Percentiles rank a stretch among this genome's conserved stretches.
Conservation (phyloP, 2,888 invertebrate species). For the Glyphotaelius pellucidus region DNA sequence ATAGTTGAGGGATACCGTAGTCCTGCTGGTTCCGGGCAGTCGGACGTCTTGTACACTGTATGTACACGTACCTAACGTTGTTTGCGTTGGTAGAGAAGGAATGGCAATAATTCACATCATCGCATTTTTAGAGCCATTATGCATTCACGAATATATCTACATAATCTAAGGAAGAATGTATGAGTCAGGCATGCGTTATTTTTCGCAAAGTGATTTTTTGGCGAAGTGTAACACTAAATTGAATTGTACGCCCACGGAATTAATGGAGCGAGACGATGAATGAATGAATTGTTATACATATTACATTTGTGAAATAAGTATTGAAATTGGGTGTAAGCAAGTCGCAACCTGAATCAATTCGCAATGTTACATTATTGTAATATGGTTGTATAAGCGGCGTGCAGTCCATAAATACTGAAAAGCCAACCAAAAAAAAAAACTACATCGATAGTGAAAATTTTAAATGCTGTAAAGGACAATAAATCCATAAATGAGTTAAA, state of each 20-base stretch:
- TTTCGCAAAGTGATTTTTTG: neutral
- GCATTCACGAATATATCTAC: neutral
- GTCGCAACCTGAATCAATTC: neutral
- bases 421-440: no score
- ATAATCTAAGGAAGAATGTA: neutral
- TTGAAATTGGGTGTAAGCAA: neutral
- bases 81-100: neutral
- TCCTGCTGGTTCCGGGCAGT: no score
- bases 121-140: neutral
- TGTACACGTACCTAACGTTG: neutral
- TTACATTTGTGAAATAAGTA: neutral
- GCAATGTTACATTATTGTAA: neutral
- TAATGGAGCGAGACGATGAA: neutral
- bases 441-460: no score
- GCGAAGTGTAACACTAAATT: neutral
- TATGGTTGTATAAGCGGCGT: no score
- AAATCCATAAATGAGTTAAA: no score
- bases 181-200: neutral
- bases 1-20: no score
- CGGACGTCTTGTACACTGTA: no score
- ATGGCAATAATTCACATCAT: neutral
- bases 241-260: neutral
- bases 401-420: no score
- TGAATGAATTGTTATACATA: neutral
- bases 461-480: no score